Evolutionary conservation across 2,797 vertebrate genomes (phyloP).

Genomic region (Tangara arthus): DNA sequence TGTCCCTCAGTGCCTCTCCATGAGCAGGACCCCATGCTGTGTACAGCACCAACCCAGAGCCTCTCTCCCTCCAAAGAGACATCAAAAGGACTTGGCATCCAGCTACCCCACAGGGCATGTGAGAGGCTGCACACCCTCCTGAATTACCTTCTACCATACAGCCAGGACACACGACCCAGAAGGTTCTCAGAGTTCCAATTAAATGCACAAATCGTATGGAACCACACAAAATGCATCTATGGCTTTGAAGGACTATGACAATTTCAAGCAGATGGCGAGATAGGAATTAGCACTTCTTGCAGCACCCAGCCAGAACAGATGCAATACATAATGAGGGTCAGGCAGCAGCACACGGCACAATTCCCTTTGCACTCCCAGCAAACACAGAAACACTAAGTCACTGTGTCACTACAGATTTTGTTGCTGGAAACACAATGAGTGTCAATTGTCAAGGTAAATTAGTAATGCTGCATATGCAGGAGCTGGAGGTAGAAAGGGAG

Average conservation of each 20-base stretch:
- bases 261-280: slow-evolving; percentile 18
- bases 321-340: slow-evolving; percentile 19
- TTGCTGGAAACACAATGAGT: neutral
- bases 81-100: neutral
- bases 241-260: neutral
- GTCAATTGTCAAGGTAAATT: slow-evolving; percentile 8
- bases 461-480: neutral
- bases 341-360: neutral
- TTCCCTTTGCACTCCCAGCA: neutral
- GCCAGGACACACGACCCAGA: rapidly evolving
- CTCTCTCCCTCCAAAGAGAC: neutral
- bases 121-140: neutral
- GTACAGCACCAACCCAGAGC: neutral
- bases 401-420: slow-evolving; percentile 32
- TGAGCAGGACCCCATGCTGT: rapidly evolving
- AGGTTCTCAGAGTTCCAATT: neutral
- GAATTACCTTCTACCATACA: neutral
- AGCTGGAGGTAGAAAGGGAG: neutral
- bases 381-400: neutral
- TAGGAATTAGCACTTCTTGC: neutral
- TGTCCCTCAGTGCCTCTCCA: neutral
- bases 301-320: slow-evolving; percentile 11
- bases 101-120: rapidly evolving
- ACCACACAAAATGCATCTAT: neutral
- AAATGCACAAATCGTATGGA: neutral